These are phyloP conservation scores for Turnix velox DNA, from an alignment of 2,113 vertebrate species.

Conservation along the genomic window DNA sequence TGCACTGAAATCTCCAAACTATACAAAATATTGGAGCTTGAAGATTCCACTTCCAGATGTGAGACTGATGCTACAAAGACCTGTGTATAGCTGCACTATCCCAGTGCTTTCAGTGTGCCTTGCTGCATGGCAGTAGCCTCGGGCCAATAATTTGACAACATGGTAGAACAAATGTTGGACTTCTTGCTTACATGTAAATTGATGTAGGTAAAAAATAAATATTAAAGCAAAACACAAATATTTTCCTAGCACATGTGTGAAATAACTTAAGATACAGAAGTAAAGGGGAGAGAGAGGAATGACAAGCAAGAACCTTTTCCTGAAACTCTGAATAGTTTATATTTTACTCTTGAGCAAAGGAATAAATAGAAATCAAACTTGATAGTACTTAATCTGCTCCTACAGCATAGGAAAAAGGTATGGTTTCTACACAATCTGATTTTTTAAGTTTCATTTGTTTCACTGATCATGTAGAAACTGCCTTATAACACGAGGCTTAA, in stretches of 20 bases:
- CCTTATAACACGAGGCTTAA: background rate
- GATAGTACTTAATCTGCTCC: background rate
- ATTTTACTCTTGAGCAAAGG: background rate
- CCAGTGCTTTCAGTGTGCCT: background rate
- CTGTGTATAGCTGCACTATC: background rate
- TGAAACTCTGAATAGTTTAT: background rate
- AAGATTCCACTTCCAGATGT: background rate
- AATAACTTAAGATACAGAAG: background rate
- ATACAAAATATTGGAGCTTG: rapidly evolving
- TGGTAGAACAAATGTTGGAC: background rate
- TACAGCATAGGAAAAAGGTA: background rate
- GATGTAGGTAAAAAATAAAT: background rate
- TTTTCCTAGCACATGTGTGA: background rate
- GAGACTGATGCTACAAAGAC: background rate
- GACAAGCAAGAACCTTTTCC: background rate
- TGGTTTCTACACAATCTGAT: background rate
- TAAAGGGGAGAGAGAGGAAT: background rate
- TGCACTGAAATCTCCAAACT: background rate
- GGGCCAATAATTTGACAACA: background rate
- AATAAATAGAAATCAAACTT: background rate
- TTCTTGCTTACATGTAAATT: background rate
- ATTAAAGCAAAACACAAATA: background rate
- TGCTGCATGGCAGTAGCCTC: background rate
- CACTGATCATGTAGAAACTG: background rate
- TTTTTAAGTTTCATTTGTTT: background rate